Evolutionary conservation across 1,140 invertebrate species (phyloP), one percentile per base, ranked within the genome.

Genomic region (Tachypleus tridentatus): DNA sequence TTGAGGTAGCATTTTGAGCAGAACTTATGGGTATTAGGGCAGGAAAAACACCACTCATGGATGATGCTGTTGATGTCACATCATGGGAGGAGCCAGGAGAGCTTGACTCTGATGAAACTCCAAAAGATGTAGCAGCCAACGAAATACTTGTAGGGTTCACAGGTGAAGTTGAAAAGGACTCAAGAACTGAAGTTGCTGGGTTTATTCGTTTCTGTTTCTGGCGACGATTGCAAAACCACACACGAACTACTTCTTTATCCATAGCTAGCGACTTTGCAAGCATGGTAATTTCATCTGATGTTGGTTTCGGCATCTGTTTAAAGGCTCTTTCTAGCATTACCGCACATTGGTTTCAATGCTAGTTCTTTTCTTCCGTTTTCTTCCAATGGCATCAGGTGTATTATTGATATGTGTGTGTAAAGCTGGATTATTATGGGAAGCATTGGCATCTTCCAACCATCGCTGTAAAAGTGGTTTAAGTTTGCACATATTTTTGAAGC

Each of bases 401-500:
- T 86, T 87, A 74, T 87, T 76, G 61, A 84, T 83, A 74, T 88
- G 87, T 72, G 83, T 86, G 61, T 88, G 77, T 0, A 86, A 80
- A 54, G 84, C 86, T 0, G 88, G 88, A 73, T 91, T 91, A 72
- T 85, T 86, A 53, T 93, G 77, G 10, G 88, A 88, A 67, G 87
- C 88, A 77, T 98, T 94, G 0, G 95, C 93, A 77, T 98, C 95
- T 74, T 95, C 89, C 48, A 99, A 77, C 96, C 96, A 98, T 76
- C 98, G 97, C 75, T 97, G 91, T 7, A 99, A 82, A 57, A 98
- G 79, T 1, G 96, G 96, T 77, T 98, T 98, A 72, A 98, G 79
- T 78, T 99, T 99, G 81, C 96, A 98, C 96, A 99, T 99, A 75
- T 99, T 99, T 78, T 98, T 98, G 79, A 98, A 98, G 69, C 93